A percentile compares a stretch with the other conserved stretches of the same genome.
These are phyloP conservation scores for Oikopleura vanhoeffeni DNA, from an alignment of 23 tunicate genomes.

Conservation along the genomic window DNA sequence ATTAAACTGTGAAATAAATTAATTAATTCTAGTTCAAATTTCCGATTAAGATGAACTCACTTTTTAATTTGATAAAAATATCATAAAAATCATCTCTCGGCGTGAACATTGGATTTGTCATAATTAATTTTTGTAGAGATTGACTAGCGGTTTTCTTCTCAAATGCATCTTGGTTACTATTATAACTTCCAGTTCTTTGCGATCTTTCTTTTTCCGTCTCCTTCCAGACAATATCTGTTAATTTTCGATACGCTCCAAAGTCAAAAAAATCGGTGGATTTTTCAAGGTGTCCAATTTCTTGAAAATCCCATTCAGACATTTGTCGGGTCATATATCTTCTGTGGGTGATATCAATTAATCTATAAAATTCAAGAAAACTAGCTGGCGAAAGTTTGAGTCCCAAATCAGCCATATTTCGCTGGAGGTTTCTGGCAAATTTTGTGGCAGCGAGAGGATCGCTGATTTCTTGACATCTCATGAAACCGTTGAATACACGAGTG, in stretches of 20 bases:
- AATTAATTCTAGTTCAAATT: too few species aligned
- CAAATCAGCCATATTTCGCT: not conserved
- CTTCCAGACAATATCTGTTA: not conserved
- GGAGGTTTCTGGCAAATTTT: not conserved
- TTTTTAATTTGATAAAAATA: not conserved
- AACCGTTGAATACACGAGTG: not conserved
- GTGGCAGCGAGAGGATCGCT: not conserved
- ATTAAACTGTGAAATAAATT: too few species aligned
- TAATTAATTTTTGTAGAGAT: not conserved
- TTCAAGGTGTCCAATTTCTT: not conserved
- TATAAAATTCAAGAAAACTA: not conserved
- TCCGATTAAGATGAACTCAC: too few species aligned
- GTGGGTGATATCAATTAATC: not conserved
- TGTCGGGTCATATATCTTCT: not conserved
- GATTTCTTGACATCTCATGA: not conserved
- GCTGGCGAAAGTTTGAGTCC: not conserved
- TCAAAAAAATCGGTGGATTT: not conserved
- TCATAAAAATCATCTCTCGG: not conserved
- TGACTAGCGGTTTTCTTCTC: not conserved
- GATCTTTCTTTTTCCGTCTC: not conserved
- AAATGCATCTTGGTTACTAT: not conserved
- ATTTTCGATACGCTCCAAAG: not conserved
- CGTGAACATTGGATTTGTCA: not conserved
- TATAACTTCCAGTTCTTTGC: not conserved
- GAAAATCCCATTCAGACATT: conserved; percentile 10